Base-by-base conservation (phyloP, 2,113 vertebrate genomes). In the Lonchura striata region DNA sequence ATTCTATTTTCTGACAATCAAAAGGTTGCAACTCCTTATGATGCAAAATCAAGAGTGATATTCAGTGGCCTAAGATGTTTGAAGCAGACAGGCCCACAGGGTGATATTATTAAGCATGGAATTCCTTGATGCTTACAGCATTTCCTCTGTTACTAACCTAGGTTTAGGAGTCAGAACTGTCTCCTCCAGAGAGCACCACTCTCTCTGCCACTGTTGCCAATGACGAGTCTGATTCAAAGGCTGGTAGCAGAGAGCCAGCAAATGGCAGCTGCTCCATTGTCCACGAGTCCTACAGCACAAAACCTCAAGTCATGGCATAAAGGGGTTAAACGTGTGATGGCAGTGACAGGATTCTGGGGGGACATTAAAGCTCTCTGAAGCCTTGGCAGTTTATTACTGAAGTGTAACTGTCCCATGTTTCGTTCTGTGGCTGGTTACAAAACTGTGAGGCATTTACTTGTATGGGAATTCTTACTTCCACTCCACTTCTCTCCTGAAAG, bases 211-310 rank as follows among this genome's bases (percentile, higher is more conserved):
- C 41, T 75, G 15, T 12, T 64, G 42, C 53, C 85, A 30, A 1
- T 8, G 30, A 44, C 0, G 0, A 18, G 61, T 49, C 39, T 28
- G 44, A 82, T 17, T 46, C 78, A 54, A 37, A 66, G 47, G 39
- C 66, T 12, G 5, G 66, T 4, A 95, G 89, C 16, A n/a, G 33
- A 70, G 78, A 79, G 61, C 35, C 87, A 89, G 68, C 86, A 39
- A 70, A 61, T 41, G 59, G 76, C 92, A 95, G 90, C 82, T 89
- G 90, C 82, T 91, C 86, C 68, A 59, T 49, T 92, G 90, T 82
- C 33, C 76, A 30, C 15, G 2, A 11, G 10, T 72, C 33, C 52
- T 27, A 10, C 0, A 0, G 54, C 64, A 70, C 60, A 77, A 92
- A 96, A 76, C 68, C 56, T 49, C 2, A 2, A 77, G 39, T 50